Evolutionary conservation across 2,797 vertebrate species (phyloP).

Genomic region (Myioborus melanocephalus): DNA sequence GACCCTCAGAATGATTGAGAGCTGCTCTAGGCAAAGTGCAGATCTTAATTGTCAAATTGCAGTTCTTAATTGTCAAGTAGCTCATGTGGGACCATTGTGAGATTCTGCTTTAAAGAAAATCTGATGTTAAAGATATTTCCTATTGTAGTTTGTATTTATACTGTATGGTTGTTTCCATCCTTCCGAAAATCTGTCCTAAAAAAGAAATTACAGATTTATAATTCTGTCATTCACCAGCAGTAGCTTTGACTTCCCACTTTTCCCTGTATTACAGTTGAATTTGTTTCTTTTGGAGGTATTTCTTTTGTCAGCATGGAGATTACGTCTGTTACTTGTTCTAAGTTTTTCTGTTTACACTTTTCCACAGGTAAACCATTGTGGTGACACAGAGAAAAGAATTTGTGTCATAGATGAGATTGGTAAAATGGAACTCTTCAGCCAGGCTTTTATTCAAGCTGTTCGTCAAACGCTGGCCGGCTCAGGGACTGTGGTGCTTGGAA

Average conservation of each 20-base stretch:
- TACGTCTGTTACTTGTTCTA: background rate
- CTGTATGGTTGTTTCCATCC: background rate
- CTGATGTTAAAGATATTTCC: background rate
- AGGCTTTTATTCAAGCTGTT: slow-evolving; percentile 87
- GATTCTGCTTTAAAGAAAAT: background rate
- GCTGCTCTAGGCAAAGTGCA: background rate
- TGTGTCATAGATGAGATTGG: slow-evolving; percentile 94
- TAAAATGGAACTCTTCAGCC: slow-evolving; percentile 98
- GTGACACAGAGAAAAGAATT: slow-evolving; percentile 68
- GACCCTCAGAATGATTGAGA: background rate
- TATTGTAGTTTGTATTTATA: background rate
- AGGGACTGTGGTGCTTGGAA: slow-evolving; percentile 83
- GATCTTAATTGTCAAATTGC: background rate
- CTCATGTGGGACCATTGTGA: background rate
- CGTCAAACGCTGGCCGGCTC: slow-evolving; percentile 77
- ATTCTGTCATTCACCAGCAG: background rate
- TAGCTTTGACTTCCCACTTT: background rate
- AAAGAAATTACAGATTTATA: background rate
- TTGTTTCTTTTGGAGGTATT: background rate
- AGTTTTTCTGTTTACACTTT: background rate
- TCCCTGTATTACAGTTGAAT: background rate
- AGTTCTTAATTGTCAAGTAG: background rate
- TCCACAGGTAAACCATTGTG: slow-evolving; percentile 68
- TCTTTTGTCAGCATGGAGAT: background rate
- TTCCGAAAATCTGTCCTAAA: background rate